These are phyloP conservation scores for Pica pica DNA, from an alignment of 2,113 vertebrate species.

Conservation along the genomic window DNA sequence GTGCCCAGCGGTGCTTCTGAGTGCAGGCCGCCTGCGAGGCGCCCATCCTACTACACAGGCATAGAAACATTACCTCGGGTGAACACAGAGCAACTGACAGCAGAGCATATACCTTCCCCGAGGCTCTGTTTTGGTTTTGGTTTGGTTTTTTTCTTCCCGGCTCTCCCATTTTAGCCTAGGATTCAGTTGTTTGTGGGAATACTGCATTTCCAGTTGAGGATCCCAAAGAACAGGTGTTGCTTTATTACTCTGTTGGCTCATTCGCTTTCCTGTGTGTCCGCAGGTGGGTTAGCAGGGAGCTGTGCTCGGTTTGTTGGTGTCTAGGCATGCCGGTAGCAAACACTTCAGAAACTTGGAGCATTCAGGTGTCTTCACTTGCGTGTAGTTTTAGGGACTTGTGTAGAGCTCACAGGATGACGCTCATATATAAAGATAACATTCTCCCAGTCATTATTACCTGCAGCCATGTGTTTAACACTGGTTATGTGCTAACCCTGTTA, in stretches of 20 bases:
- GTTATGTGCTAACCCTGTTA: background rate
- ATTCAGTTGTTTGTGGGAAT: background rate
- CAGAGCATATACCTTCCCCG: fast-evolving
- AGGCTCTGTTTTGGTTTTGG: fast-evolving
- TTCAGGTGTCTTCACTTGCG: fast-evolving
- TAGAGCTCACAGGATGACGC: fast-evolving
- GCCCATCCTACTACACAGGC: fast-evolving
- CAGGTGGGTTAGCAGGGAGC: background rate
- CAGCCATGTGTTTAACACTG: background rate
- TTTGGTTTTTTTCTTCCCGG: fast-evolving
- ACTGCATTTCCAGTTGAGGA: fast-evolving
- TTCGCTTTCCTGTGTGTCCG: fast-evolving
- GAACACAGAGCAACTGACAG: background rate
- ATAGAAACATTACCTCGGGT: fast-evolving
- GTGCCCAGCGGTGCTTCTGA: fast-evolving
- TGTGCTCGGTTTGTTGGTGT: background rate
- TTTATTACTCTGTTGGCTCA: fast-evolving
- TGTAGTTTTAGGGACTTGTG: background rate
- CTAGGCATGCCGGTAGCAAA: background rate
- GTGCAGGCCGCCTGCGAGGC: background rate
- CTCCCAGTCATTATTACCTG: background rate
- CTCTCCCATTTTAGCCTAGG: background rate
- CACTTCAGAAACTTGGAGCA: fast-evolving
- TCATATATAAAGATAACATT: background rate
- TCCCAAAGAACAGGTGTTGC: background rate